Conservation (phyloP, 2,888 invertebrate species). For the Eupsilia transversa region DNA sequence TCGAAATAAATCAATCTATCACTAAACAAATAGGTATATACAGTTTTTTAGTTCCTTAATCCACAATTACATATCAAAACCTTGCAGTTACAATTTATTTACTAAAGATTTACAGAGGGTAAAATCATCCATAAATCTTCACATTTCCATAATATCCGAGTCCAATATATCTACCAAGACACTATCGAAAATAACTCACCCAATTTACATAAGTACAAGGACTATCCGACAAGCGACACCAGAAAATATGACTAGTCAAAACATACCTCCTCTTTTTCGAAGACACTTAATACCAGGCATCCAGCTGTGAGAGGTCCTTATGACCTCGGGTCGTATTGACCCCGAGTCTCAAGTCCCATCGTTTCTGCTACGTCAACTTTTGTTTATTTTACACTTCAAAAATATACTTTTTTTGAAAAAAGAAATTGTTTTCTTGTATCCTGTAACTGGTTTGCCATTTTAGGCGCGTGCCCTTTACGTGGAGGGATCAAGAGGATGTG, state of each 20-base stretch:
- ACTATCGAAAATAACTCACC: constrained; percentile 21
- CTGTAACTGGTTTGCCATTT: constrained; percentile 37
- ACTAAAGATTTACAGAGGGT: constrained; percentile 1
- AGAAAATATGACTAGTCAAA: constrained; percentile 21
- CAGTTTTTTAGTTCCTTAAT: neutral
- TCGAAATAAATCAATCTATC: neutral
- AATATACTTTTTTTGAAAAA: constrained; percentile 24
- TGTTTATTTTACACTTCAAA: constrained; percentile 48
- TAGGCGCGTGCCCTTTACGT: constrained; percentile 31
- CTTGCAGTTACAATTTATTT: neutral
- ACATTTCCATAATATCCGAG: constrained; percentile 1
- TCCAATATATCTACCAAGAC: constrained; percentile 3
- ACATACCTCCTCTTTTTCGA: constrained; percentile 38
- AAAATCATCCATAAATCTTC: constrained; percentile 10
- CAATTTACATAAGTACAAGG: constrained; percentile 37
- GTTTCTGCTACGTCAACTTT: constrained; percentile 37
- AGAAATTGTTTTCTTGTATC: constrained; percentile 19
- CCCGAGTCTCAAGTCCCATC: constrained; percentile 33
- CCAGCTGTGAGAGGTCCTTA: constrained; percentile 58
- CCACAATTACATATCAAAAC: neutral
- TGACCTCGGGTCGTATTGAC: constrained; percentile 59
- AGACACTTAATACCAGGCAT: constrained; percentile 48
- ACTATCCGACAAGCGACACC: constrained; percentile 15
- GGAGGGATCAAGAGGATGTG: neutral
- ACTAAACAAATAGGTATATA: neutral